Base-by-base conservation (phyloP, 2,797 vertebrate species). In the Callimico goeldii region DNA sequence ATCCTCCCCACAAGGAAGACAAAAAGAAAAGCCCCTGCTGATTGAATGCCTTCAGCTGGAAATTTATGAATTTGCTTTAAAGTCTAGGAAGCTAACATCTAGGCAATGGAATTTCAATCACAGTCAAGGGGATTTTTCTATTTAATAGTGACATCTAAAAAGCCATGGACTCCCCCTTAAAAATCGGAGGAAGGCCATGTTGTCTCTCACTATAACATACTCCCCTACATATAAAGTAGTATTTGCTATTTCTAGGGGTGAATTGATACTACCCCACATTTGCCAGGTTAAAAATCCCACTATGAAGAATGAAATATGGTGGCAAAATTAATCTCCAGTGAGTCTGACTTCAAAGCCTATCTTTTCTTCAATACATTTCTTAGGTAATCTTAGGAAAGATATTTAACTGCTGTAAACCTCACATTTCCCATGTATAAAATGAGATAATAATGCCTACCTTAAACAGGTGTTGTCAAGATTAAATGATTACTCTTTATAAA, bases 1-100 rank as follows among this genome's bases (percentile, higher is more conserved):
- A 90, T 26, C 61, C 58, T 48, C 15, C n/a, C 28, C 28, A 61
- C 30, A 50, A 26, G 7, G 36, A 64, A 92, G 48, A 75, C 72
- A 92, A 52, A 87, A 82, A 61, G 26, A 30, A 91, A 96, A 79
- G 20, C 26, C 52, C 33, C 55, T 58, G 48, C 33, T 50, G 48
- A 39, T 10, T 48, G 80, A 95, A 50, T 17, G 48, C 30, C 52
- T 90, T 73, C 39, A 73, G 55, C 28, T 46, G 67, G 48, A 61
- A 96, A 95, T 57, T 36, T 80, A 67, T 3, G 46, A 85, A 90
- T 77, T 94, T 73, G 46, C 76, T 84, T 50, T 39, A 85, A 96
- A 95, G 24, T 72, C 17, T 94, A 91, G 79, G 24, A 10, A 33
- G 12, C 33, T 94, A 77, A 85, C 24, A 55, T 41, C n/a, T 64